Percentiles rank a stretch among this genome's conserved stretches.
These are phyloP conservation scores for Drosophila stalkeri DNA, from an alignment of 2,888 invertebrate genomes.

Conservation along the genomic window DNA sequence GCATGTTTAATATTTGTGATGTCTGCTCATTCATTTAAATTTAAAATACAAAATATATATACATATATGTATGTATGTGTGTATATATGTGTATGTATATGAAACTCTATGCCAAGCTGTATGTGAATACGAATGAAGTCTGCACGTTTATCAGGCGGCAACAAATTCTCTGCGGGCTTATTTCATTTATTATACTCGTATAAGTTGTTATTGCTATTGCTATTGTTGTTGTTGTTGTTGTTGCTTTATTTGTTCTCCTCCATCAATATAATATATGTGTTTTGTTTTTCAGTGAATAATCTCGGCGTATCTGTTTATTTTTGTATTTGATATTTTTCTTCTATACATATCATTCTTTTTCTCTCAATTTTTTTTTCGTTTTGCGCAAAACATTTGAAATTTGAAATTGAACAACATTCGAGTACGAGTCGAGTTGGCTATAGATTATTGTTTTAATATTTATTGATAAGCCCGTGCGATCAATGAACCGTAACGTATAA, in stretches of 20 bases:
- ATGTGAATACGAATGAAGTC: conserved; percentile 35
- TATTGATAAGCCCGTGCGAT: conserved; percentile 46
- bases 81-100: background rate
- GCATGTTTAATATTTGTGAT: conserved; percentile 31
- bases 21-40: conserved; percentile 35
- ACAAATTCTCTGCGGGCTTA: conserved; percentile 44
- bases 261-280: conserved; percentile 37
- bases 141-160: conserved; percentile 30
- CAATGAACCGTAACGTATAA: conserved; percentile 48
- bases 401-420: conserved; percentile 28
- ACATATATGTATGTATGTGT: background rate
- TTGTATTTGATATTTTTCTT: conserved; percentile 5
- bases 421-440: conserved; percentile 5
- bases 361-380: background rate
- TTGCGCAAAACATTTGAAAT: conserved; percentile 13
- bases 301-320: conserved; percentile 14
- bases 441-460: conserved; percentile 49
- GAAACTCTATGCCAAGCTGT: conserved; percentile 2
- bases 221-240: background rate
- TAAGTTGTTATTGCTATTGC: conserved; percentile 16
- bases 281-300: conserved; percentile 36
- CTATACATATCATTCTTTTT: background rate
- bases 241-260: conserved; percentile 8
- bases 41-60: conserved; percentile 21
- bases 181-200: conserved; percentile 35